Percentiles rank a stretch among this genome's conserved stretches.
These are phyloP conservation scores for Pollenia angustigena DNA, from an alignment of 2,888 invertebrate species.

Conservation along the genomic window DNA sequence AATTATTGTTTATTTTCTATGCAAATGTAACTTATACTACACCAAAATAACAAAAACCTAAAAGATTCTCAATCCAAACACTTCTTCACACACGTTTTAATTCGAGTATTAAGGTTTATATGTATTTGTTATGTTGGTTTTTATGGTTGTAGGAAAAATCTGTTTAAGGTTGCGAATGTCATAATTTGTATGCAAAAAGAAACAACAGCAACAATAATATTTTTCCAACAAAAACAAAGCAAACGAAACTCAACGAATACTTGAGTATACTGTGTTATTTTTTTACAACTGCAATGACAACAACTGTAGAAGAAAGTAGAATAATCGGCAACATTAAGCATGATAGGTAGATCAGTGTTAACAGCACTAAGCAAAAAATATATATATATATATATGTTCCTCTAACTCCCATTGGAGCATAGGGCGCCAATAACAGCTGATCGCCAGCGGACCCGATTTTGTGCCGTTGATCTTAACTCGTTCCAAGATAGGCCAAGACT, in stretches of 20 bases:
- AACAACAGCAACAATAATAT: conserved; percentile 2
- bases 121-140: not conserved
- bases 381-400: too few relatives aligned
- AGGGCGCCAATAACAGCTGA: too few relatives aligned
- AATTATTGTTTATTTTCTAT: conserved; percentile 16
- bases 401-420: too few relatives aligned
- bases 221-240: not conserved
- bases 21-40: not conserved
- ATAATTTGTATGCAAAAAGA: conserved; percentile 67
- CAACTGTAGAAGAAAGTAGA: conserved; percentile 15
- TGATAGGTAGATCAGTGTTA: not conserved
- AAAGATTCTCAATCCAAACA: not conserved
- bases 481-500: too few relatives aligned
- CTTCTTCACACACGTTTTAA: not conserved
- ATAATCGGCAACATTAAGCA: conserved; percentile 39
- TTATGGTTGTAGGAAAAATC: conserved; percentile 1
- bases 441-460: too few relatives aligned
- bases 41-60: not conserved
- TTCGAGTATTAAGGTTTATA: not conserved
- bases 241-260: not conserved
- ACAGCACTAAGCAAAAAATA: too few relatives aligned
- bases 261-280: conserved; percentile 21
- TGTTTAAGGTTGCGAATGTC: conserved; percentile 58
- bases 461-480: too few relatives aligned
- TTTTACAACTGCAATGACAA: not conserved